Percentiles rank a stretch among this genome's conserved stretches.
phyloP scores from a whole-genome alignment of 2,797 vertebrate species.

The Tinamus major region DNA sequence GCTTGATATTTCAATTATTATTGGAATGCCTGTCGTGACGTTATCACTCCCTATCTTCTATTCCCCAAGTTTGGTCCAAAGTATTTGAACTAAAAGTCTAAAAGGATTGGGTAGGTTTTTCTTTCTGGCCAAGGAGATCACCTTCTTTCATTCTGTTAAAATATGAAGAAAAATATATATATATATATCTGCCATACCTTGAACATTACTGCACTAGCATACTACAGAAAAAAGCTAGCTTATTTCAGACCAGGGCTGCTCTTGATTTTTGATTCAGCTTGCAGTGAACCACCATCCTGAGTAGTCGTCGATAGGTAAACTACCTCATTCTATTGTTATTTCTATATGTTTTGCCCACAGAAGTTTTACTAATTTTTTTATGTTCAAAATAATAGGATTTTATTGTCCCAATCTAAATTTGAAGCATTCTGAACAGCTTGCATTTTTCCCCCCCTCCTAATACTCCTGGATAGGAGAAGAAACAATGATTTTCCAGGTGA shows the following conservation, averaged over 20 bases:
- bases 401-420: neutral
- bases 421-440: accelerated
- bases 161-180: no score
- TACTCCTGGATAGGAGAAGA: neutral
- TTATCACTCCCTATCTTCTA: neutral
- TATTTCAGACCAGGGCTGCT: neutral
- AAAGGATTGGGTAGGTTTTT: neutral
- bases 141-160: neutral
- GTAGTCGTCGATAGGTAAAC: neutral
- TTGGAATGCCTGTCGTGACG: neutral
- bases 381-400: neutral
- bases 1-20: neutral
- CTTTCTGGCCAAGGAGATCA: neutral
- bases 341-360: neutral
- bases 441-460: neutral
- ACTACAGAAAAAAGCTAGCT: neutral
- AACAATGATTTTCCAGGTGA: neutral
- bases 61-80: neutral
- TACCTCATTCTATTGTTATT: neutral
- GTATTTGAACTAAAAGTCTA: neutral
- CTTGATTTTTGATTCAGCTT: neutral
- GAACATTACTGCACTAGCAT: neutral
- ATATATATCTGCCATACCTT: neutral
- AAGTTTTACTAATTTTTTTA: neutral
- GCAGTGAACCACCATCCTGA: neutral